phyloP scores from a whole-genome alignment of 1,140 invertebrate genomes.

The Arion vulgaris region DNA sequence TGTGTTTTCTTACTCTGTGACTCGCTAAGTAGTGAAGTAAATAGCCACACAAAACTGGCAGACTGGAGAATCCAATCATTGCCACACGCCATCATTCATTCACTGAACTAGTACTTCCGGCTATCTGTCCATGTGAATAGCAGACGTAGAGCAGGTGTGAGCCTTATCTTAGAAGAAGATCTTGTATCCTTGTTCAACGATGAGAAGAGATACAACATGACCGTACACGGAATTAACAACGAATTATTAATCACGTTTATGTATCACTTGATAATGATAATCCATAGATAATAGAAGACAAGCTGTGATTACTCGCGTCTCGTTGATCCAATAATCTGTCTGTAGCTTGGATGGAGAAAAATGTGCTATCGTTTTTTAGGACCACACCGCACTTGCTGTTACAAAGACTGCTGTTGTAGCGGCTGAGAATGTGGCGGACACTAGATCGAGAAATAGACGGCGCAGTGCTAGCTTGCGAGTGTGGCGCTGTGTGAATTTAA shows the following conservation, averaged over 20 bases:
- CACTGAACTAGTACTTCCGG: slow-evolving; percentile 44
- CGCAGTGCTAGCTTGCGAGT: background rate
- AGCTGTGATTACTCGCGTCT: background rate
- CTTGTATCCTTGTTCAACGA: too few species aligned
- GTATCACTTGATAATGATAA: background rate
- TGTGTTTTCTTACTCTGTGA: slow-evolving; percentile 55
- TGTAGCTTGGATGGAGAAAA: background rate
- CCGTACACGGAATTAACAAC: background rate
- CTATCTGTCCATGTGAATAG: slow-evolving; percentile 44
- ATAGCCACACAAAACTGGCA: slow-evolving; percentile 53
- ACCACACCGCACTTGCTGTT: too few species aligned
- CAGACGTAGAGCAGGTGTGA: slow-evolving; percentile 26
- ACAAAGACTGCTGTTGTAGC: background rate
- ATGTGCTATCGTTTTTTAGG: background rate
- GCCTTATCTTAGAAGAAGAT: too few species aligned
- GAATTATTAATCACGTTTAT: background rate
- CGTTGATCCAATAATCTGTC: background rate
- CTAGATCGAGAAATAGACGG: background rate
- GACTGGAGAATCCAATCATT: slow-evolving; percentile 54
- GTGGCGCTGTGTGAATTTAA: background rate
- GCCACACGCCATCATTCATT: slow-evolving; percentile 50
- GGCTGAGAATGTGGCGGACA: background rate
- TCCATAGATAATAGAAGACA: background rate
- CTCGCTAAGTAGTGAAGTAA: slow-evolving; percentile 49
- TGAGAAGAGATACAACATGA: too few species aligned